These are phyloP conservation scores for Hypothenemus hampei DNA, from an alignment of 1,140 invertebrate species.

Conservation along the genomic window DNA sequence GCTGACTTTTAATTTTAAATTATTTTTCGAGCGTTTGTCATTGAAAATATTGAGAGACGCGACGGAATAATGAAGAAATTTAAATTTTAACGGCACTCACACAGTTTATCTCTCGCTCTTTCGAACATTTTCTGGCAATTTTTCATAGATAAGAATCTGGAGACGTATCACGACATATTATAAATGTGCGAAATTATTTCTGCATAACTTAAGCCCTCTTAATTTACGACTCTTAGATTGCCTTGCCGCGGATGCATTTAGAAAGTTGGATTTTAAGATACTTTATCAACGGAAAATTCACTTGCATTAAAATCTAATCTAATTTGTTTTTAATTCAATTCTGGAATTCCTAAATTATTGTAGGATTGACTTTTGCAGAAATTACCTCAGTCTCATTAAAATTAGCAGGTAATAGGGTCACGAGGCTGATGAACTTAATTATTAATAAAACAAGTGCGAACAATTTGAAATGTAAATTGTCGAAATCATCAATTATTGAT, in stretches of 20 bases:
- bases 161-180: constrained; percentile 1
- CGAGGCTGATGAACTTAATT: not conserved
- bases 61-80: not conserved
- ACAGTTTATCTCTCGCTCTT: too few relatives aligned
- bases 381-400: too few relatives aligned
- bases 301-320: too few relatives aligned
- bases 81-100: not conserved
- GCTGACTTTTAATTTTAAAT: too few relatives aligned
- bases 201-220: not conserved
- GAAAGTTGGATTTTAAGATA: not conserved
- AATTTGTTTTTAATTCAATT: too few relatives aligned
- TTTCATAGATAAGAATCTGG: not conserved
- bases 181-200: constrained; percentile 6
- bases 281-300: too few relatives aligned
- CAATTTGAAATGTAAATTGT: not conserved
- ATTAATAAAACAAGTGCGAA: not conserved
- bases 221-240: constrained; percentile 2
- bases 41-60: too few relatives aligned
- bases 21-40: too few relatives aligned
- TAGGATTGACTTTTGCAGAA: too few relatives aligned
- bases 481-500: too few relatives aligned
- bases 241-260: not conserved
- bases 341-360: too few relatives aligned
- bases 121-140: not conserved
- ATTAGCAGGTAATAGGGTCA: too few relatives aligned